A percentile compares a stretch with the other conserved stretches of the same genome.
phyloP scores from a whole-genome alignment of 2,797 vertebrate species.

The Syncerus caffer region DNA sequence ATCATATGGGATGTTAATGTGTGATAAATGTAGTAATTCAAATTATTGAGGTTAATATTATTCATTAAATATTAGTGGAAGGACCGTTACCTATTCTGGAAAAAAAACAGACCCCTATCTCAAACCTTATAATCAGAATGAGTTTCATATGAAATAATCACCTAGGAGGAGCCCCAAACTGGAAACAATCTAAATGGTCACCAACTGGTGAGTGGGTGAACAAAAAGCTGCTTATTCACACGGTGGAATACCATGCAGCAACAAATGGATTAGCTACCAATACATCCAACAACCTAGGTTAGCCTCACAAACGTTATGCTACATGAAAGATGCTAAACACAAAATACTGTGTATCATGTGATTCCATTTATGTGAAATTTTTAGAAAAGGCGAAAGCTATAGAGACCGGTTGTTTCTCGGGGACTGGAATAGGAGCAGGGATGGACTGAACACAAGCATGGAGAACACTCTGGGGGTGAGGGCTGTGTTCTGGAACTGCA shows the following conservation, averaged over 20 bases:
- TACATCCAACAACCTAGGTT: no score
- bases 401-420: background rate
- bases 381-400: background rate
- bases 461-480: background rate
- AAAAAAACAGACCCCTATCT: background rate
- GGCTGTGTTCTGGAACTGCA: background rate
- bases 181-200: background rate
- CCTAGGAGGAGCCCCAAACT: background rate
- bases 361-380: background rate
- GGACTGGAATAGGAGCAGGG: background rate
- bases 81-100: background rate
- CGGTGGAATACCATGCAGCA: background rate
- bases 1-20: background rate
- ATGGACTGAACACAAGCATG: background rate
- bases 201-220: background rate
- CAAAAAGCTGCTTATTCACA: background rate
- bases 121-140: background rate
- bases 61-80: background rate
- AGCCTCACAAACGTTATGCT: background rate
- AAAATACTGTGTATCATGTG: background rate
- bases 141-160: background rate
- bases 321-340: background rate
- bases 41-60: background rate
- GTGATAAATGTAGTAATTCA: background rate
- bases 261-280: background rate